Evolutionary conservation across 2,888 invertebrate species (phyloP).

Genomic region (Dolomedes plantarius): DNA sequence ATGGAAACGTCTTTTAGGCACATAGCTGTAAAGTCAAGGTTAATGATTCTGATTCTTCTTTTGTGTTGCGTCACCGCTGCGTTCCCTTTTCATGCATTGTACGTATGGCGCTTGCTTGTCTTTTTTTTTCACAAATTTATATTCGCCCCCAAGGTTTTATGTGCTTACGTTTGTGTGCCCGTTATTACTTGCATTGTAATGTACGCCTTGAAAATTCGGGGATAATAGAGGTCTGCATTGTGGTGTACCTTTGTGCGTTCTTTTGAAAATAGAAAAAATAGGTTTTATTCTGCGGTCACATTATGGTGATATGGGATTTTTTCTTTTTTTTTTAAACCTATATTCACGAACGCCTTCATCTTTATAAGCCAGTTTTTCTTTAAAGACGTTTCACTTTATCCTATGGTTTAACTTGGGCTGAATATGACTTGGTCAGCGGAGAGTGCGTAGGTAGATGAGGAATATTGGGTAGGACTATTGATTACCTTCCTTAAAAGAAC

Average conservation of each 20-base stretch:
- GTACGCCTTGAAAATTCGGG: background rate
- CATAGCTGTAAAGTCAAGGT: conserved; percentile 14
- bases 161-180: background rate
- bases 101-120: background rate
- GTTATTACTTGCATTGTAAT: background rate
- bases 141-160: background rate
- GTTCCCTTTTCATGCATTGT: background rate
- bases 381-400: no score
- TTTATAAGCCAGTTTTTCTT: no score
- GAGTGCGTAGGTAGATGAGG: no score
- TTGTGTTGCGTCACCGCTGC: conserved; percentile 18
- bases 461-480: no score
- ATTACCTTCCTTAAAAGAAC: no score
- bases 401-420: no score
- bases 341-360: no score
- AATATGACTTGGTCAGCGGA: no score
- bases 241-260: background rate
- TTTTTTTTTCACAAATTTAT: background rate
- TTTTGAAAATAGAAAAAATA: background rate
- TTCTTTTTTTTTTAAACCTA: no score
- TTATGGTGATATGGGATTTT: no score
- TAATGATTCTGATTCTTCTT: conserved; percentile 10
- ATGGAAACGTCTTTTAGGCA: background rate
- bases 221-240: background rate
- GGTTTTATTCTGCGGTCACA: no score